A percentile compares a stretch with the other conserved stretches of the same genome.
phyloP scores from a whole-genome alignment of 2,797 vertebrate species.

The Esox lucius region DNA sequence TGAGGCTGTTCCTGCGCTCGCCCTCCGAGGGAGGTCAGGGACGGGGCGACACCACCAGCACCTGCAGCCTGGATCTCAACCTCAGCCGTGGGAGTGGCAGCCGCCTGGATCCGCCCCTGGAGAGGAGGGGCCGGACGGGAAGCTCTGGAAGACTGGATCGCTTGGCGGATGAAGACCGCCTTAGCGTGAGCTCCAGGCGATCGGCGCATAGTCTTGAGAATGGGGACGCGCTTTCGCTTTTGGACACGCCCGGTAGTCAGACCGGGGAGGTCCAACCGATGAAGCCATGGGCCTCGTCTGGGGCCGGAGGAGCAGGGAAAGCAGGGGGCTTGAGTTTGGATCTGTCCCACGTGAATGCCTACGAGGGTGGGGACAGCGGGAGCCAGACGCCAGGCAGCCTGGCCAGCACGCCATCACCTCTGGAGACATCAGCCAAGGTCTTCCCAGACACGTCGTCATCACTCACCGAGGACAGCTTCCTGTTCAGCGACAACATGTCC shows the following conservation, averaged over 20 bases:
- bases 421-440: conserved; percentile 79
- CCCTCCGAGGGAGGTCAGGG: conserved; percentile 59
- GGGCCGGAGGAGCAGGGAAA: conserved; percentile 52
- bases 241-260: conserved; percentile 70
- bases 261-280: conserved; percentile 62
- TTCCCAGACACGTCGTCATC: conserved; percentile 75
- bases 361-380: conserved; percentile 78
- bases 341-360: conserved; percentile 82
- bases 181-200: conserved; percentile 77
- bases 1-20: conserved; percentile 82
- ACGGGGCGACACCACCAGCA: conserved; percentile 59
- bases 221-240: conserved; percentile 70
- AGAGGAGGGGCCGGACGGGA: conserved; percentile 41
- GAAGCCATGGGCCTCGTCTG: conserved; percentile 75
- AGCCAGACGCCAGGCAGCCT: conserved; percentile 87
- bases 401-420: conserved; percentile 90
- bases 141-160: conserved; percentile 40
- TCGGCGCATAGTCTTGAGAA: conserved; percentile 84
- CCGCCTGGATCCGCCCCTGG: conserved; percentile 66
- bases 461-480: conserved; percentile 72
- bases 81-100: conserved; percentile 45
- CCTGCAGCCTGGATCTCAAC: conserved; percentile 70
- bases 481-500: conserved; percentile 82
- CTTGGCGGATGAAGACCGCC: conserved; percentile 56
- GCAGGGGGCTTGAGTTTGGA: conserved; percentile 85